Percentiles rank a stretch among this genome's conserved stretches.
Conservation (phyloP, 2,888 invertebrate genomes). For the Bhutanitis thaidina region DNA sequence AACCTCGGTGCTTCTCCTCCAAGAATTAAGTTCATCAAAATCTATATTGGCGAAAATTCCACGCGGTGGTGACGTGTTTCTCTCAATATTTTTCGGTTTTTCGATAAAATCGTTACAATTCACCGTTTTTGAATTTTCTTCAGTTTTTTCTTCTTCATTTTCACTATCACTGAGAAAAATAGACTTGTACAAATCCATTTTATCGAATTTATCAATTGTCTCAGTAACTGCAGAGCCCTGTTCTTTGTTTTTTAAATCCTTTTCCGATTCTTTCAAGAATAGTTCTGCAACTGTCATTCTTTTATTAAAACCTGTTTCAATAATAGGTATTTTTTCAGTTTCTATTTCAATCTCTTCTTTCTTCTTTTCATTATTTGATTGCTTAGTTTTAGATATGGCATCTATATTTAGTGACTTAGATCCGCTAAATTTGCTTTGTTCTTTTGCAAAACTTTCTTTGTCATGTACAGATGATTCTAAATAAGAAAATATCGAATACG, state of each 20-base stretch:
- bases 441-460: conserved; percentile 75
- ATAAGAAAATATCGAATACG: conserved; percentile 89
- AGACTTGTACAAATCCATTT: conserved; percentile 91
- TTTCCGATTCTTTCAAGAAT: conserved; percentile 68
- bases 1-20: conserved; percentile 46
- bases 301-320: conserved; percentile 40
- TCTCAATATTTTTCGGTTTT: conserved; percentile 75
- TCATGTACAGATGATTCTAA: conserved; percentile 81
- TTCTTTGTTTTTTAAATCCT: conserved; percentile 42
- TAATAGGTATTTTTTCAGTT: conserved; percentile 16
- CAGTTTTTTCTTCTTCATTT: conserved; percentile 72
- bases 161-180: conserved; percentile 92
- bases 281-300: conserved; percentile 71
- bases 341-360: conserved; percentile 15
- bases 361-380: not conserved
- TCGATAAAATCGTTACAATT: conserved; percentile 40
- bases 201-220: conserved; percentile 70
- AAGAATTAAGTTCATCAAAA: conserved; percentile 78
- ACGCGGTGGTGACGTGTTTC: conserved; percentile 84
- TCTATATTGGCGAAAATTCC: conserved; percentile 85
- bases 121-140: conserved; percentile 20
- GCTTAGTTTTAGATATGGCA: not conserved
- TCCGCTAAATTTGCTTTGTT: conserved; percentile 65
- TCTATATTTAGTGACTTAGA: conserved; percentile 50
- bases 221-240: conserved; percentile 49